phyloP scores from a whole-genome alignment of 2,888 invertebrate genomes.

The Nyleta sp. region DNA sequence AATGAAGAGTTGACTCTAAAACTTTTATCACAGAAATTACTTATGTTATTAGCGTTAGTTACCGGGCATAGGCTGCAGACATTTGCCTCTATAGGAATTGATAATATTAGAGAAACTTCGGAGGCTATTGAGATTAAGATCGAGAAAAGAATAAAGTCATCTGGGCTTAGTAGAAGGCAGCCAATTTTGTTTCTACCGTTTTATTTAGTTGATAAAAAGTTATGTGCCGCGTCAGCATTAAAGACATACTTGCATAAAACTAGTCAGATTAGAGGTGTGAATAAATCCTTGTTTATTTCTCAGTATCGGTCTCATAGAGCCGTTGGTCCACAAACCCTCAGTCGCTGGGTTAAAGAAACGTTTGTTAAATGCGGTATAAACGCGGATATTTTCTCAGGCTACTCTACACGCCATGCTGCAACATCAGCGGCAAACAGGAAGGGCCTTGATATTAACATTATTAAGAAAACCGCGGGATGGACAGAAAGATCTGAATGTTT shows the following conservation, averaged over 20 bases:
- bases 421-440: background rate
- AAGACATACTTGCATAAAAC: slow-evolving; percentile 28
- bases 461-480: slow-evolving; percentile 1
- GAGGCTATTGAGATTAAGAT: slow-evolving; percentile 24
- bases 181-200: slow-evolving; percentile 18
- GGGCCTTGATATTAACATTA: background rate
- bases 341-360: slow-evolving; percentile 25
- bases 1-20: slow-evolving; percentile 32
- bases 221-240: slow-evolving; percentile 49
- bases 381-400: background rate
- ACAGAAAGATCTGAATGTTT: background rate
- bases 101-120: slow-evolving; percentile 18
- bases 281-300: slow-evolving; percentile 44
- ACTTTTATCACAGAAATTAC: slow-evolving; percentile 31
- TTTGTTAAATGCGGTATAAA: slow-evolving; percentile 14
- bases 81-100: slow-evolving; percentile 13
- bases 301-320: slow-evolving; percentile 15
- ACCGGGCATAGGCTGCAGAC: slow-evolving; percentile 41
- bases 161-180: slow-evolving; percentile 15
- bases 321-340: slow-evolving; percentile 9
- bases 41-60: slow-evolving; percentile 34
- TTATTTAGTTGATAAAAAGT: background rate
- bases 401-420: slow-evolving; percentile 1
- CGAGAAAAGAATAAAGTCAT: slow-evolving; percentile 35
- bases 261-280: background rate